Percentiles rank a stretch among this genome's conserved stretches.
phyloP scores from a whole-genome alignment of 92 coral and sea anemone species.

The Anthopleura xanthogrammica region DNA sequence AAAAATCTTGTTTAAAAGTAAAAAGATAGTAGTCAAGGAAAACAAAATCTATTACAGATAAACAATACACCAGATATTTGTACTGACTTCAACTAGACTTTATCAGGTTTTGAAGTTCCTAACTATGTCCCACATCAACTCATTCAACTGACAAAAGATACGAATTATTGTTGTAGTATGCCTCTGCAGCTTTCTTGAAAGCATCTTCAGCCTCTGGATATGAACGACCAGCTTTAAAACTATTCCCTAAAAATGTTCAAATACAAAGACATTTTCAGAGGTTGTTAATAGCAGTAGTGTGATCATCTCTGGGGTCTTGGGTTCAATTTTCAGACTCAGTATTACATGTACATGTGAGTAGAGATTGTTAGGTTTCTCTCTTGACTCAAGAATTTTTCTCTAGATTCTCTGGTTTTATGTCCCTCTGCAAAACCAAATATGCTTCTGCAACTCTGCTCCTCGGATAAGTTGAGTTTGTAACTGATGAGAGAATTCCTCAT shows the following conservation, averaged over 20 bases:
- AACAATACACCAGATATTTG: neutral
- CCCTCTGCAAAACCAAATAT: no score
- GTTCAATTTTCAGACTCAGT: no score
- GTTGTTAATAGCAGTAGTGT: no score
- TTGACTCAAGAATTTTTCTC: no score
- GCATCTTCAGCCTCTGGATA: slow-evolving; percentile 92
- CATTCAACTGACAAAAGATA: slow-evolving; percentile 63
- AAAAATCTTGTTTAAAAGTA: slow-evolving; percentile 51
- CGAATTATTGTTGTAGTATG: slow-evolving; percentile 76
- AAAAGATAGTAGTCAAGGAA: slow-evolving; percentile 34
- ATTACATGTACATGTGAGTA: no score
- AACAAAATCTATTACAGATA: neutral
- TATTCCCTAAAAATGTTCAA: slow-evolving; percentile 54
- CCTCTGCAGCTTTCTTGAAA: slow-evolving; percentile 88
- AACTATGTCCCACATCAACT: neutral
- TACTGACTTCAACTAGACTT: neutral
- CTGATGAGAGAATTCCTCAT: no score
- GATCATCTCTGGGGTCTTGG: no score
- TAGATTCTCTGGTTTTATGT: no score
- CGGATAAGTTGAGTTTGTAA: no score
- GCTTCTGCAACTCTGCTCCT: no score
- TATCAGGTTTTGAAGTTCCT: neutral
- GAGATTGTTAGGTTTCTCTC: neutral
- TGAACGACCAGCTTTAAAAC: slow-evolving; percentile 92
- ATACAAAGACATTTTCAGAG: neutral